Evolutionary conservation across 2,113 vertebrate genomes (phyloP).

Genomic region (human): GRCh38 chr3:182824001-182824500

Average conservation of each 20-base stretch:
- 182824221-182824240: slow-evolving; percentile 28
- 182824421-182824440: background rate
- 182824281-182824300: background rate
- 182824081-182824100: background rate
- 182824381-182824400: background rate
- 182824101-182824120: background rate
- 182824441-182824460: background rate
- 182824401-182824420: background rate
- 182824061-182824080: background rate
- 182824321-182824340: background rate
- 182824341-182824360: background rate
- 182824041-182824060: no score
- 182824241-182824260: background rate
- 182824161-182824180: slow-evolving; percentile 7
- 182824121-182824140: background rate
- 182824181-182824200: background rate
- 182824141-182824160: background rate
- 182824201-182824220: background rate
- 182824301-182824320: background rate
- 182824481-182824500: background rate
- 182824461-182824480: background rate
- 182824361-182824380: background rate
- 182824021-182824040: no score
- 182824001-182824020: background rate
- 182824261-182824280: background rate